phyloP scores from a whole-genome alignment of 2,113 vertebrate genomes.

The Pseudopipra pipra region DNA sequence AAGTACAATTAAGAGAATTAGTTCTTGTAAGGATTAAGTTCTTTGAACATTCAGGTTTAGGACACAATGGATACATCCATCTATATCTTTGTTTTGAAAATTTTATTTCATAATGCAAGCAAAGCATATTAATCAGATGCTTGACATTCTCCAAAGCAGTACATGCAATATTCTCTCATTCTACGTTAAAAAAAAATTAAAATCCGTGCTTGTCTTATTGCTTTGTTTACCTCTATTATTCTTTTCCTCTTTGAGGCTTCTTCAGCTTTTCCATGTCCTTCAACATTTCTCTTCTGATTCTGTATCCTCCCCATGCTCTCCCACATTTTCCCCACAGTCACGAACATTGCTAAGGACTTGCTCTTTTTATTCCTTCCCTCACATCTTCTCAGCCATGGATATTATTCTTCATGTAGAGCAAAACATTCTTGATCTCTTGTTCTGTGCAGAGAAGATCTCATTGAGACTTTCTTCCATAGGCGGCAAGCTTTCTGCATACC shows the following conservation, averaged over 20 bases:
- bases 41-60: neutral
- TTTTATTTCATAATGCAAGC: neutral
- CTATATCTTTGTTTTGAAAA: neutral
- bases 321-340: neutral
- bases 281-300: neutral
- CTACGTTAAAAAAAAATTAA: neutral
- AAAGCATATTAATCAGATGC: neutral
- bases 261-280: neutral
- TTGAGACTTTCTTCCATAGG: neutral
- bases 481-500: neutral
- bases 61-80: neutral
- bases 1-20: neutral
- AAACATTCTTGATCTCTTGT: neutral
- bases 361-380: neutral
- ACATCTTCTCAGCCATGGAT: neutral
- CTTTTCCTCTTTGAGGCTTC: neutral
- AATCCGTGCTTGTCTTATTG: rapidly evolving
- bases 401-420: neutral
- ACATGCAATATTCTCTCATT: neutral
- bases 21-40: neutral
- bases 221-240: neutral
- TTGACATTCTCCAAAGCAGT: neutral
- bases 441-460: neutral
- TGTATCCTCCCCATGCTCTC: neutral
- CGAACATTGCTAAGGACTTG: neutral